Evolutionary conservation across 2,888 invertebrate species (phyloP).

Genomic region (Tenthredo mesomela): DNA sequence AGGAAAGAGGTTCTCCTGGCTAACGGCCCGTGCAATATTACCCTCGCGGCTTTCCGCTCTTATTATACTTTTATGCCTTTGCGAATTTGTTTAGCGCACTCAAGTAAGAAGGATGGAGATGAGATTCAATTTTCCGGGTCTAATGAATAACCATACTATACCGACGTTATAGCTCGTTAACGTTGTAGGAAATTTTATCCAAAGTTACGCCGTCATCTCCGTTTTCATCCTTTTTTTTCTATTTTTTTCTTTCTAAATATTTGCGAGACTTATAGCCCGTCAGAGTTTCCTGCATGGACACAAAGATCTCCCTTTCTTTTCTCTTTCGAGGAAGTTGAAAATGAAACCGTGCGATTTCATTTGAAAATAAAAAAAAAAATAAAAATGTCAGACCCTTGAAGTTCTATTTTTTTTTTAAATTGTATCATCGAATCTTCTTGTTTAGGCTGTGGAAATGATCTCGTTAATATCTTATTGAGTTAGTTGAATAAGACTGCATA

Average conservation of each 20-base stretch:
- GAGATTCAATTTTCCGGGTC: conserved; percentile 41
- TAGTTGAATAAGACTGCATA: background rate
- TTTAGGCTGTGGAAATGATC: conserved; percentile 25
- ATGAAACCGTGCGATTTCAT: background rate
- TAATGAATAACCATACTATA: conserved; percentile 28
- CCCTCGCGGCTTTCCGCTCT: conserved; percentile 60
- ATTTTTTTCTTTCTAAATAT: too few species aligned
- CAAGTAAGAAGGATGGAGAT: background rate
- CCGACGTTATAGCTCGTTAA: conserved; percentile 46
- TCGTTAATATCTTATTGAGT: background rate
- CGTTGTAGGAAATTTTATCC: background rate
- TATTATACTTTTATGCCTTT: conserved; percentile 61
- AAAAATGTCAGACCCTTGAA: background rate
- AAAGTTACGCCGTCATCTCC: background rate
- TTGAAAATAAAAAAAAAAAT: too few species aligned
- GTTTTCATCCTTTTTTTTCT: background rate
- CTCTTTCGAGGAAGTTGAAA: too few species aligned
- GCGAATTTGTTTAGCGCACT: conserved; percentile 61
- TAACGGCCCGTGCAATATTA: conserved; percentile 75
- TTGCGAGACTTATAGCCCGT: too few species aligned
- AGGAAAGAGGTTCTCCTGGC: conserved; percentile 58
- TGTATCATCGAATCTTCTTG: background rate
- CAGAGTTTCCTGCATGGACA: background rate
- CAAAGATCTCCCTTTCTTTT: background rate
- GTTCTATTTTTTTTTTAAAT: background rate